Conservation (phyloP, 2,888 invertebrate species). For the Cataglyphis albicans region DNA sequence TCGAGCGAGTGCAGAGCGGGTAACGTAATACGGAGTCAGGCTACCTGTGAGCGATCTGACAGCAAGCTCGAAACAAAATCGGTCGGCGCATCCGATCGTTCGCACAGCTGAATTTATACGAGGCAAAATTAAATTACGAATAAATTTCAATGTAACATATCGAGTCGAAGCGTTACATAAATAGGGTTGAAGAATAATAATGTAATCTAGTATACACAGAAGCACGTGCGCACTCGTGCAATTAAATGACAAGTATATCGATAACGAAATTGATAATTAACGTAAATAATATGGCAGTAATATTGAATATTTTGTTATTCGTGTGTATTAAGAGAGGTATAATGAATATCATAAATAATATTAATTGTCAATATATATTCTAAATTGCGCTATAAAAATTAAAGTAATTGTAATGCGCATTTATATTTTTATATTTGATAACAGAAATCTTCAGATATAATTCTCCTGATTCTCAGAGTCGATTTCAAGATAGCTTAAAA, state of each 20-base stretch:
- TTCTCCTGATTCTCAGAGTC: neutral
- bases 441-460: slow-evolving; percentile 2
- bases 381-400: neutral
- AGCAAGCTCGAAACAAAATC: slow-evolving; percentile 76
- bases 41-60: slow-evolving; percentile 77
- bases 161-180: slow-evolving; percentile 10
- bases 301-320: slow-evolving; percentile 36
- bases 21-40: slow-evolving; percentile 80
- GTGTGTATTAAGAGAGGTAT: neutral
- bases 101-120: slow-evolving; percentile 42
- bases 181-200: slow-evolving; percentile 45
- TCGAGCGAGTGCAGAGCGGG: slow-evolving; percentile 71
- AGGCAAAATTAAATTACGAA: slow-evolving; percentile 47
- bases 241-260: slow-evolving; percentile 39
- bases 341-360: slow-evolving; percentile 14
- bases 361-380: slow-evolving; percentile 13
- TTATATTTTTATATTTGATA: neutral
- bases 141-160: slow-evolving; percentile 37
- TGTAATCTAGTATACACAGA: slow-evolving; percentile 19
- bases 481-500: neutral
- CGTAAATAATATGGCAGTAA: slow-evolving; percentile 37
- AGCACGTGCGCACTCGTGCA: slow-evolving; percentile 9
- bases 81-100: slow-evolving; percentile 69
- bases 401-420: neutral
- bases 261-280: slow-evolving; percentile 43